phyloP scores from a whole-genome alignment of 2,797 vertebrate genomes.

The Lutjanus argentimaculatus region DNA sequence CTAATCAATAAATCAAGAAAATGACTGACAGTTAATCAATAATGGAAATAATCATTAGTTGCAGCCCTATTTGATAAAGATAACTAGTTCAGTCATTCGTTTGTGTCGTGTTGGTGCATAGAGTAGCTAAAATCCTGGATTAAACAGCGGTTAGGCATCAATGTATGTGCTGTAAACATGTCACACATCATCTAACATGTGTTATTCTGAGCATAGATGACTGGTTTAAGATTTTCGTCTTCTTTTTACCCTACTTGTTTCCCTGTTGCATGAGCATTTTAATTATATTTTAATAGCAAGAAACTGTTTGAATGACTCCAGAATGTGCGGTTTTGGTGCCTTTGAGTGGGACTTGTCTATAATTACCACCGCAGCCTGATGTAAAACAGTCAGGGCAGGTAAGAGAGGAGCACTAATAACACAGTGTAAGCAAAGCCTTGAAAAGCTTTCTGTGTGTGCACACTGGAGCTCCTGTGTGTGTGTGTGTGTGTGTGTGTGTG shows the following conservation, averaged over 20 bases:
- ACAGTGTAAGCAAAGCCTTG: conserved; percentile 14
- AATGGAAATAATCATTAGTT: no score
- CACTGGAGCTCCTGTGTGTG: conserved; percentile 8
- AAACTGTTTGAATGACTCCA: not conserved
- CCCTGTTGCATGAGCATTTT: not conserved
- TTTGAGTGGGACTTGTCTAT: not conserved
- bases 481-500: conserved; percentile 18
- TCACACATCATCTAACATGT: not conserved
- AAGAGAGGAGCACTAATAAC: conserved; percentile 35
- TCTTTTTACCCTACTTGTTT: not conserved
- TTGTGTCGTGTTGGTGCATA: no score
- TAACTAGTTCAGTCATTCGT: no score
- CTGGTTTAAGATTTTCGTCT: not conserved
- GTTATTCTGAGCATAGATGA: not conserved
- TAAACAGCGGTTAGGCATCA: not conserved
- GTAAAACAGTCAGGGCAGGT: conserved; percentile 15
- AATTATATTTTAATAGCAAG: not conserved
- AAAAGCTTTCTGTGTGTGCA: conserved; percentile 3
- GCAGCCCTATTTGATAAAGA: no score
- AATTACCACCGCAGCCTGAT: conserved; percentile 25
- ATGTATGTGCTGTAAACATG: not conserved
- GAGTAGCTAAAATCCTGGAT: not conserved
- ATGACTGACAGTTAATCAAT: no score
- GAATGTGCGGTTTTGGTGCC: not conserved
- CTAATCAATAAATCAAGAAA: no score